phyloP scores from a whole-genome alignment of 2,888 invertebrate species.

The Bellardia pandia region DNA sequence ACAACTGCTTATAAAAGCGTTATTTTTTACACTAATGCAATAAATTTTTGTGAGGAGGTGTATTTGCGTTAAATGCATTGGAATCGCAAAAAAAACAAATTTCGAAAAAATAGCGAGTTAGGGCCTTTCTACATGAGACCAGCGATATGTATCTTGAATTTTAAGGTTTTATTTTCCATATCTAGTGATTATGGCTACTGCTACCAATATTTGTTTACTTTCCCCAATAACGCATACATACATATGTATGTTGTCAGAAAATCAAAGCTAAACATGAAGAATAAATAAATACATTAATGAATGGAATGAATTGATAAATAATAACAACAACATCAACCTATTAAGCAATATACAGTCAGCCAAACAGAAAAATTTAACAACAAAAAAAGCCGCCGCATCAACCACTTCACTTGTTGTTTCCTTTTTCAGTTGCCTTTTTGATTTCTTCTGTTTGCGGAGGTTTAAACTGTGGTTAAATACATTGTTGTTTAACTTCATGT shows the following conservation, averaged over 20 bases:
- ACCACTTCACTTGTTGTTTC: slow-evolving; percentile 26
- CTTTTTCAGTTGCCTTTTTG: background rate
- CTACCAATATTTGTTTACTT: background rate
- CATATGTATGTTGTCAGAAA: background rate
- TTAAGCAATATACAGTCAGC: background rate
- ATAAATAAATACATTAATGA: slow-evolving; percentile 1
- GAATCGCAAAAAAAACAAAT: too few species aligned
- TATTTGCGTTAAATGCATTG: too few species aligned
- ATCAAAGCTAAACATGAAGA: background rate
- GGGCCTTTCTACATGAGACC: too few species aligned
- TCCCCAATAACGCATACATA: background rate
- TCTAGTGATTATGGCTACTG: too few species aligned
- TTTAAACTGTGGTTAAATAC: slow-evolving; percentile 1
- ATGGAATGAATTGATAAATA: background rate
- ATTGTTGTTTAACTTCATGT: background rate
- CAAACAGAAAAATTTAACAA: slow-evolving; percentile 31
- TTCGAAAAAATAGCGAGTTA: too few species aligned
- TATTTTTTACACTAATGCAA: too few species aligned
- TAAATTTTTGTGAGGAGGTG: too few species aligned
- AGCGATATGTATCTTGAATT: too few species aligned
- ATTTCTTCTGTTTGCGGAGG: background rate
- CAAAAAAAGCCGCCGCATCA: slow-evolving; percentile 43
- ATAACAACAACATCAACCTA: background rate
- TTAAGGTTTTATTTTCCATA: too few species aligned
- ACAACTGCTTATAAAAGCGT: too few species aligned